phyloP scores from a whole-genome alignment of 2,113 vertebrate genomes.

The Nipponia nippon region DNA sequence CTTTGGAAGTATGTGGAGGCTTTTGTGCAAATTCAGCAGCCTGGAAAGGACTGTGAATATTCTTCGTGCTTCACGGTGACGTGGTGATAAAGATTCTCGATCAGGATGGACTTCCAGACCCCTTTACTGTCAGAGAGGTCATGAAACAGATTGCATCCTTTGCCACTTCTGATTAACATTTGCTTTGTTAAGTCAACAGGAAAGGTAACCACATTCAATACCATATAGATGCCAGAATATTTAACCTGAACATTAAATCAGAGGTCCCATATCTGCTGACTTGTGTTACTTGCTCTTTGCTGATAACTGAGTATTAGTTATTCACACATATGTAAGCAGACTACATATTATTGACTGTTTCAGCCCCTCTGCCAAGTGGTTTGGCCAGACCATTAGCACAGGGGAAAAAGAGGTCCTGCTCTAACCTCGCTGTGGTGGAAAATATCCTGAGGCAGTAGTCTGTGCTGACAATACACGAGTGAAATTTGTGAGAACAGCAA shows the following conservation, averaged over 20 bases:
- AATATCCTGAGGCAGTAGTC: conserved; percentile 25
- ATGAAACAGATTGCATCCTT: background rate
- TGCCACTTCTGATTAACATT: background rate
- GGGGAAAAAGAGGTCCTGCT: background rate
- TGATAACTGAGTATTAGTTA: background rate
- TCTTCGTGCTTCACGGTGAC: background rate
- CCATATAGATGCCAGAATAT: background rate
- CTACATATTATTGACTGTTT: background rate
- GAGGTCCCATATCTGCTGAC: background rate
- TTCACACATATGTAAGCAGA: background rate
- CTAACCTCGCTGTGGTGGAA: conserved; percentile 32
- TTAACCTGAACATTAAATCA: background rate
- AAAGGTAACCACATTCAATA: background rate
- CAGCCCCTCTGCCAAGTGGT: background rate
- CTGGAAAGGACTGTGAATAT: background rate
- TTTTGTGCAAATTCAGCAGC: background rate
- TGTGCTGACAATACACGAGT: background rate
- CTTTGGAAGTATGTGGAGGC: background rate
- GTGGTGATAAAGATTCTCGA: background rate
- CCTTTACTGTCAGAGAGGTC: background rate
- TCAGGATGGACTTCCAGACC: background rate
- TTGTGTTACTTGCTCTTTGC: background rate
- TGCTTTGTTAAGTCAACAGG: background rate
- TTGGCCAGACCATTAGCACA: background rate
- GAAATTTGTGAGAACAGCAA: background rate